Evolutionary conservation across 2,888 invertebrate genomes (phyloP), one percentile per base, ranked within the genome.

Genomic region (Ennomos fuscantarius): DNA sequence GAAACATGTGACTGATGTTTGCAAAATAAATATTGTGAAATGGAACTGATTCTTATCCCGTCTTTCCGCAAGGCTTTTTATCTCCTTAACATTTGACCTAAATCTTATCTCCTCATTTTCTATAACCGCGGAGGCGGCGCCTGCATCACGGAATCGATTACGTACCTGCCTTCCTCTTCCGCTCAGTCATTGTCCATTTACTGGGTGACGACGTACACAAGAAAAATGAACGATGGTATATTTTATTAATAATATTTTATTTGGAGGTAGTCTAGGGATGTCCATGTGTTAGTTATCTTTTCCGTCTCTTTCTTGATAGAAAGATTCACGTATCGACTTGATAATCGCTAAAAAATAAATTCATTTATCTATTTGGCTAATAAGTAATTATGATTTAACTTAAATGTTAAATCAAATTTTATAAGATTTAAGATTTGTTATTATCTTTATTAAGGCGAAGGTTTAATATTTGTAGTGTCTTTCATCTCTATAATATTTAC

Each of bases 111-210:
- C 41, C 45, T 55, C 44, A 55, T 57, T 61, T 60, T 56, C 60
- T 60, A 63, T 60, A 62, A 59, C 45, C 55, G 49, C 56, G 46
- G 37, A 63, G 56, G 52, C 41, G 61, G 61, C 51, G 63, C 62
- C 58, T 65, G 66, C 63, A 66, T 65, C 66, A 66, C 66, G 62
- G 60, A 66, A 69, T 66, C 66, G 65, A 69, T 69, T 69, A 66
- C 24, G 24, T 24, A 24, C 63, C 56, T 66, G 65, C 53, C 53
- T 57, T 32, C 43, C 63, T 64, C 60, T 65, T 64, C 58, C 66
- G 64, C 66, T 66, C 62, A 63, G 63, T 68, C 68, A 68, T 63
- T 68, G 68, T 68, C 65, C 68, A 63, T 68, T 68, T 58, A 55
- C 55, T 46, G 55, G 55, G 52, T 42, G 55, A 60, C 55, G 53